Evolutionary conservation across 2,113 vertebrate species (phyloP), one percentile per base, ranked within the genome.

Genomic region (Brachyistius frenatus): DNA sequence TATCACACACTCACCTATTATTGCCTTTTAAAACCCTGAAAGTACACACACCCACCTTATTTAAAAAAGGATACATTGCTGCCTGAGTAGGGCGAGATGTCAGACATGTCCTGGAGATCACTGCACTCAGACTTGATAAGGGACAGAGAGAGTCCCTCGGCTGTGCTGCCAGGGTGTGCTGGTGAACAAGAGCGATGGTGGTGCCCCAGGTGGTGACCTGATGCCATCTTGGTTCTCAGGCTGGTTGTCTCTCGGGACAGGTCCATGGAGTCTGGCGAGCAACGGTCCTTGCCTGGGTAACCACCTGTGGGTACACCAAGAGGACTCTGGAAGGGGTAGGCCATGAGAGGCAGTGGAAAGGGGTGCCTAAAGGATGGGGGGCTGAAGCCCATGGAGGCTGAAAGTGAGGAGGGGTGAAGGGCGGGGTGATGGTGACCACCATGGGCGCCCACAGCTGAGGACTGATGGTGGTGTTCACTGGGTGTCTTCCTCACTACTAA

Each of bases 121-220:
- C 97, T 95, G 6, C 97, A 99, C 93, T 99, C 98, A 0, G 98
- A 99, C 91, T 99, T 99, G 93, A 99, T 98, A 88, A 99, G 96
- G 35, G 98, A 98, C 88, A 99, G 93, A 72, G 98, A 99, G 49
- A 99, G 96, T n/a, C 96, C 96, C 91, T 99, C 98, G 0, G 96
- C 96, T 0, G 96, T 93, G 68, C 96, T 98, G 89, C 97, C 97
- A 2, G 97, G 95, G 88, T 98, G 97, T 55, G 95, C 95, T 7
- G 98, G 97, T 14, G 98, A 99, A 88, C 96, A 97, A 50, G 98
- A 96, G 31, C 96, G 97, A 83, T 97, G 96, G 92, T 97, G 93
- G 73, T 91, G 92, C 4, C 78, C 95, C 91, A 97, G 93, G 70
- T 98, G 97, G 67, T 99, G 97, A 79, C 96, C 92, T 0, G 97